Evolutionary conservation across 2,113 vertebrate species (phyloP).

Genomic region (Numenius arquata): DNA sequence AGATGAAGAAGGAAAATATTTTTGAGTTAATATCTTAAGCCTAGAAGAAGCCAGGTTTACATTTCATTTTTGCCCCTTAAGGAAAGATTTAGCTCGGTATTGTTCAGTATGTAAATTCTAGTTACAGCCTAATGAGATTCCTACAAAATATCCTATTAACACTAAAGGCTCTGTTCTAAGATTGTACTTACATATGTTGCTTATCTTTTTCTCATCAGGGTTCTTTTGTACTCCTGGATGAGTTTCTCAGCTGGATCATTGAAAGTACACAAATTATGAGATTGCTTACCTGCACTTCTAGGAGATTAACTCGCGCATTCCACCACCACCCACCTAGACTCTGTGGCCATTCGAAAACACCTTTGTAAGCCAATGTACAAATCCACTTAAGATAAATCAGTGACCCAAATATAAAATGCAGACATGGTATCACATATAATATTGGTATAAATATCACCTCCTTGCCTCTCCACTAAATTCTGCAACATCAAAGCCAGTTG

Average conservation of each 20-base stretch:
- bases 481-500: constrained; percentile 32
- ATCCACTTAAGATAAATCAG: not conserved
- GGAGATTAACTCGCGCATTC: constrained; percentile 26
- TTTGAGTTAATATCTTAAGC: constrained; percentile 5
- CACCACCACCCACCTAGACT: constrained; percentile 28
- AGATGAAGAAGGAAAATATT: not conserved
- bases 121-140: constrained; percentile 60
- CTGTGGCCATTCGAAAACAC: not conserved
- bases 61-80: constrained; percentile 34
- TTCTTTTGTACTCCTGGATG: constrained; percentile 53
- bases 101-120: constrained; percentile 58
- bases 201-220: constrained; percentile 62
- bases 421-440: not conserved
- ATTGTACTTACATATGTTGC: constrained; percentile 35
- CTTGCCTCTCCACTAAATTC: not conserved
- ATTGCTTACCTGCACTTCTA: constrained; percentile 38
- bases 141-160: constrained; percentile 56
- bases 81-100: constrained; percentile 37
- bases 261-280: constrained; percentile 43
- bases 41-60: constrained; percentile 6
- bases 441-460: constrained; percentile 2
- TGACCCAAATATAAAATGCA: constrained; percentile 17
- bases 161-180: constrained; percentile 36
- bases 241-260: constrained; percentile 40
- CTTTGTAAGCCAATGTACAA: not conserved